Evolutionary conservation across 2,888 invertebrate genomes (phyloP), one percentile per base, ranked within the genome.

Genomic region (Alcis repandata): DNA sequence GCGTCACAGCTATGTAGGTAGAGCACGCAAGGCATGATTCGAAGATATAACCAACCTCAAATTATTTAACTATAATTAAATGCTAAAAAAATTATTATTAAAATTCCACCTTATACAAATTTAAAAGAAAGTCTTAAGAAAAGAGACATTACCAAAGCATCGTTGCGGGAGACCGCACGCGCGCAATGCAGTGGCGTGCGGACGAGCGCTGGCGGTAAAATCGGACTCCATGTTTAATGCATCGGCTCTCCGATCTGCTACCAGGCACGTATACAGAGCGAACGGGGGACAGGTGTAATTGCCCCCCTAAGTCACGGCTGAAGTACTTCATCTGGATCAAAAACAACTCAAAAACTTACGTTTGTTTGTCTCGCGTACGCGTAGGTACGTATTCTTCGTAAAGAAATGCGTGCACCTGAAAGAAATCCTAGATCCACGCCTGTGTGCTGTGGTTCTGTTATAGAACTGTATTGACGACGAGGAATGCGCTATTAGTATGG

Each of bases 111-210:
- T 60, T 52, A 43, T 59, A 62, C 56, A 62, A 65, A 74, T 71
- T 82, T 40, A 84, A 85, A 89, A 87, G 89, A 90, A 90, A 90
- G 88, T 87, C 81, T 75, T 79, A 73, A 75, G 80, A 80, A 79
- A 80, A 77, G 80, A 83, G 83, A 85, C 84, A 85, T 83, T 82
- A 85, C 81, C 80, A 84, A 78, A 77, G 75, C 74, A 72, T 79
- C 81, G 91, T 86, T 71, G 78, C 89, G 83, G 81, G 75, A 86
- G 86, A 88, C 79, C 75, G 89, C 78, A 68, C 82, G 67, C 69
- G 76, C 71, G 89, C 81, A 86, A 90, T 90, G 86, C 83, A 80
- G 73, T 84, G 75, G 88, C 86, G 87, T 87, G 83, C 70, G 78
- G 74, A 69, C 49, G 27, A 54, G 22, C 64, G 49, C 49, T 69